phyloP scores from a whole-genome alignment of 2,797 vertebrate species.

The Calcarius lapponicus region DNA sequence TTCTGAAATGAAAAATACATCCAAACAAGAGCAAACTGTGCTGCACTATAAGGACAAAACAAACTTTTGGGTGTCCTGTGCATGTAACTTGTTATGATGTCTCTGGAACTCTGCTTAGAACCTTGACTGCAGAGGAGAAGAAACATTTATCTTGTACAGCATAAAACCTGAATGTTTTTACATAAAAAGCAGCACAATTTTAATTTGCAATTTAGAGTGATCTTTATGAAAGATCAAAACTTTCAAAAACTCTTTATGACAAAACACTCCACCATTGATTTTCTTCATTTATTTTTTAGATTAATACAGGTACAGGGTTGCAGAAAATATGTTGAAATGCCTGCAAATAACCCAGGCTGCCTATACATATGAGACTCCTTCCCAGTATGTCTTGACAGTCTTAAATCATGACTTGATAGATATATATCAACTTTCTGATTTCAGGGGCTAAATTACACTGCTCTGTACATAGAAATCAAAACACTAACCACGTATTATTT shows the following conservation, averaged over 20 bases:
- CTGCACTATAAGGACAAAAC: neutral
- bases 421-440: neutral
- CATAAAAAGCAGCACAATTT: neutral
- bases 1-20: neutral
- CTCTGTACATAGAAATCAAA: neutral
- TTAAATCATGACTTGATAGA: too few species aligned
- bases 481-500: too few species aligned
- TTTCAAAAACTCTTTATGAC: neutral
- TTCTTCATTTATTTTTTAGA: neutral
- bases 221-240: neutral
- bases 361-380: fast-evolving
- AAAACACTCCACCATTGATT: fast-evolving
- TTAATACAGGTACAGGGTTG: neutral
- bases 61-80: neutral
- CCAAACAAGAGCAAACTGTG: neutral
- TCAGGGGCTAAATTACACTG: neutral
- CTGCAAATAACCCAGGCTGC: neutral
- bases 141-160: neutral
- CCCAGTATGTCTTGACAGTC: neutral
- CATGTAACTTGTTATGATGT: neutral
- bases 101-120: neutral
- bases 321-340: neutral
- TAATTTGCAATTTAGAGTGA: neutral
- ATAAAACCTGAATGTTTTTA: neutral
- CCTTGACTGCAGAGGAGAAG: neutral